phyloP scores from a whole-genome alignment of 2,113 vertebrate genomes.

The Emydocephalus ijimae region DNA sequence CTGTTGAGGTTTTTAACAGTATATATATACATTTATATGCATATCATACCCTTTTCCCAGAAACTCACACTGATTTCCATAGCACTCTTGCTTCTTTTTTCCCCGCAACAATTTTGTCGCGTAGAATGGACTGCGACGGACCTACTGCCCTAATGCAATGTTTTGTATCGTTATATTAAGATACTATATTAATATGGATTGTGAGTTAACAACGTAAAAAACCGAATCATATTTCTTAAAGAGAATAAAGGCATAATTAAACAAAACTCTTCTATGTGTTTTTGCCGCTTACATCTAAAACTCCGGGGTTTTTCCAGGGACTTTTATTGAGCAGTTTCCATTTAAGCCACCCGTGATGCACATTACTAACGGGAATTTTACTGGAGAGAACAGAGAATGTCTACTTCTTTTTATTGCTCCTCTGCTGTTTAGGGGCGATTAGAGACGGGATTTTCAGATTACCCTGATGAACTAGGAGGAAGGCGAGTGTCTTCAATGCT shows the following conservation, averaged over 20 bases:
- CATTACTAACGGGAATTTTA: not conserved
- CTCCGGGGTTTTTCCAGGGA: not conserved
- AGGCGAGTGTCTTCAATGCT: not conserved
- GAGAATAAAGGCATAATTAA: not conserved
- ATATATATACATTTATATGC: not conserved
- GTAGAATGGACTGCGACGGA: not conserved
- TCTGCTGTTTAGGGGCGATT: not conserved
- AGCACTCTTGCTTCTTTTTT: not conserved
- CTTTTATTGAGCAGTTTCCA: not conserved
- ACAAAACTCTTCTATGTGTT: not conserved
- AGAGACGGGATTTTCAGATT: not conserved
- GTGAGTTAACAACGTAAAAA: not conserved
- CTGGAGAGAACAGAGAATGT: not conserved
- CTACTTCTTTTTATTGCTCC: not conserved
- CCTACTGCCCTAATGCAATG: not conserved
- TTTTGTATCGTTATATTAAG: not conserved
- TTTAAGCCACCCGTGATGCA: not conserved
- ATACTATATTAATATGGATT: not conserved
- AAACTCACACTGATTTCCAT: not conserved
- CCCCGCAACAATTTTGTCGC: not conserved
- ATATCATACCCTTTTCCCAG: not conserved
- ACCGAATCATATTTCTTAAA: not conserved
- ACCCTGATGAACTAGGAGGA: not conserved
- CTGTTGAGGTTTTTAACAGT: not conserved
- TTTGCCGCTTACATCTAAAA: not conserved